Conservation (phyloP, 2,797 vertebrate genomes). For the Lacerta bilineata region DNA sequence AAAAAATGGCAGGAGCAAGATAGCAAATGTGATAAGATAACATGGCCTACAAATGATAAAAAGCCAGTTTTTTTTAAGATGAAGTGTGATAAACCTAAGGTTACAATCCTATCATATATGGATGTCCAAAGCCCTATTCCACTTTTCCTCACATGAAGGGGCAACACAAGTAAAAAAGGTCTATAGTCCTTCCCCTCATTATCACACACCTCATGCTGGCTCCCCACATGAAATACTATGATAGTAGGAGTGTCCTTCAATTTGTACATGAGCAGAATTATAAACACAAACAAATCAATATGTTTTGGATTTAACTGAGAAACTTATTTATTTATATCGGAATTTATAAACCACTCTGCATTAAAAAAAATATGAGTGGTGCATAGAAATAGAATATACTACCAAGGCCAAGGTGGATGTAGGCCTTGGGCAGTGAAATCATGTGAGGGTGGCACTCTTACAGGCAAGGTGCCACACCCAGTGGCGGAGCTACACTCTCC, state of each 20-base stretch:
- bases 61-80: background rate
- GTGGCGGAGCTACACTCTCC: no score
- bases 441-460: no score
- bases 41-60: background rate
- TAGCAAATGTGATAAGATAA: background rate
- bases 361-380: no score
- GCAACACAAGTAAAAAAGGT: background rate
- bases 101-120: background rate
- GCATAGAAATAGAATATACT: no score
- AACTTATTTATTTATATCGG: no score
- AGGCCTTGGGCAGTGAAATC: no score
- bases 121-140: background rate
- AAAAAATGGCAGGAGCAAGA: constrained; percentile 1
- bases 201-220: background rate
- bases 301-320: background rate
- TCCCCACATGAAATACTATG: background rate
- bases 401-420: no score
- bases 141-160: background rate
- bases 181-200: background rate
- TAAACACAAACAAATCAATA: background rate
- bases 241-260: background rate
- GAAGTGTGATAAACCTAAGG: background rate
- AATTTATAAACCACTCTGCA: no score
- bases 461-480: no score
- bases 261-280: background rate